These are phyloP conservation scores for Notodonta ziczac DNA, from an alignment of 2,888 invertebrate genomes.

Conservation along the genomic window DNA sequence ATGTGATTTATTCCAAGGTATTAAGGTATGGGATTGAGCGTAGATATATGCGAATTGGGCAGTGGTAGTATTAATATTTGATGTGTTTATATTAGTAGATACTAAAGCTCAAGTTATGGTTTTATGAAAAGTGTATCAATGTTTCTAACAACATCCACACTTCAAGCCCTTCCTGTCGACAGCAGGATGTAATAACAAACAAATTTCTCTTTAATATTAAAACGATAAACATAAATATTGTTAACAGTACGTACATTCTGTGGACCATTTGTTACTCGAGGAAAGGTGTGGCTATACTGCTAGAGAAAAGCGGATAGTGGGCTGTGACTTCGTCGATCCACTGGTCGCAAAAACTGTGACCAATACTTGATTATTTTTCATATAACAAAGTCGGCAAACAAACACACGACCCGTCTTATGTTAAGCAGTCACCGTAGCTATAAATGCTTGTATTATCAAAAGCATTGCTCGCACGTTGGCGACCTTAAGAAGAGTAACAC, in stretches of 20 bases:
- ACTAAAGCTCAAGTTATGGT: too few species aligned
- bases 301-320: conserved; percentile 11
- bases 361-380: too few species aligned
- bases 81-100: neutral
- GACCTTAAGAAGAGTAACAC: too few species aligned
- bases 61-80: neutral
- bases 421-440: too few species aligned
- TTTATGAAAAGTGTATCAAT: too few species aligned
- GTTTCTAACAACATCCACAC: too few species aligned
- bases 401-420: too few species aligned
- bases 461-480: too few species aligned
- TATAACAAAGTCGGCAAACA: too few species aligned
- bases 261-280: conserved; percentile 46
- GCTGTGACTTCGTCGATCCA: too few species aligned
- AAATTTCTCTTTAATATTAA: conserved; percentile 42
- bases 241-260: conserved; percentile 42
- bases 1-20: neutral
- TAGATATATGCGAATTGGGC: neutral
- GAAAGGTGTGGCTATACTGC: conserved; percentile 26
- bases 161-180: conserved; percentile 7
- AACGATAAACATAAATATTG: conserved; percentile 52
- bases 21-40: neutral
- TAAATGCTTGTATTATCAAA: too few species aligned
- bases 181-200: conserved; percentile 31
- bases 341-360: too few species aligned